Evolutionary conservation across 2,797 vertebrate species (phyloP), one percentile per base, ranked within the genome.

Genomic region (Salarias fasciatus): DNA sequence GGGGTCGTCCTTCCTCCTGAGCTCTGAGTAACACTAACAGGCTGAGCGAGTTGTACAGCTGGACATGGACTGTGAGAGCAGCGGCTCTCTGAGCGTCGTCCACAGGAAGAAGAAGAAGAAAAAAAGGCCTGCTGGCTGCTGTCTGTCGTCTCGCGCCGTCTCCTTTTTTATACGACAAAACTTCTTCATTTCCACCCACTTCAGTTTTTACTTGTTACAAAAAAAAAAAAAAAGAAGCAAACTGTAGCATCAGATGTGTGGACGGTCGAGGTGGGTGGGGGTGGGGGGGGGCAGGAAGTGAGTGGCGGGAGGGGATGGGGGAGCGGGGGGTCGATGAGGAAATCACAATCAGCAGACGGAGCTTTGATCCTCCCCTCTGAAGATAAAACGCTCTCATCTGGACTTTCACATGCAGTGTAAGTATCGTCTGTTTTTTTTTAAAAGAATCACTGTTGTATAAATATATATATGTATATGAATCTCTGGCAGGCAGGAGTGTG

Each of bases 11-110:
- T 4, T 55, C 62, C 66, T 35, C 65, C 81, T 62, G 67, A 31
- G 51, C 81, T 75, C 69, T 18, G 41, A 72, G 69, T 79, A 86
- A 90, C 90, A 90, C 88, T 91, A 88, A 38, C 76, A 69, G 83
- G 86, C 84, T 77, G 42, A 61, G 72, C 75, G 49, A 33, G 2
- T 52, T 69, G 70, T 74, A 70, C 71, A 78, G 70, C 48, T 63
- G 55, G 42, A 62, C 69, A 58, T 42, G 72, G 69, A 78, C 18
- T 24, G 18, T 24, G 24, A 24, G 18, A 24, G 24, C 24, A 24
- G 24, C 18, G 18, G 18, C 18, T 3, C 75, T 76, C 53, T 5
- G 73, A 53, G 73, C 50, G 18, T 67, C 67, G 63, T 63, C 38
- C 55, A 49, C 50, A 36, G 1, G n/a, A n/a, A 40, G 42, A 53